phyloP scores from a whole-genome alignment of 2,888 invertebrate genomes.

The Temnothorax unifasciatus region DNA sequence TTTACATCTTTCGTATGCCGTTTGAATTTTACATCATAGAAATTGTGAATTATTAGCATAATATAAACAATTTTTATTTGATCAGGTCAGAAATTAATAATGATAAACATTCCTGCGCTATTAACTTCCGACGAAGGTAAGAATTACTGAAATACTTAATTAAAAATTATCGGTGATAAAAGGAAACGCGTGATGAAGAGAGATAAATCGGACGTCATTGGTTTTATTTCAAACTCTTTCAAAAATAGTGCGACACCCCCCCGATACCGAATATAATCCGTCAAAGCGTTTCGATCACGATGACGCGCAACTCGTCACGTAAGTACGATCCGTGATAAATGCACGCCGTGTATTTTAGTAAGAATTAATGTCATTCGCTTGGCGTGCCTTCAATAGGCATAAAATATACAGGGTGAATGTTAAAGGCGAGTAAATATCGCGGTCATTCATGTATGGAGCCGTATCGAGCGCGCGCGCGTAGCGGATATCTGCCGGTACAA shows the following conservation, averaged over 20 bases:
- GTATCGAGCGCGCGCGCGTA: slow-evolving; percentile 68
- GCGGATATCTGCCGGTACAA: slow-evolving; percentile 73
- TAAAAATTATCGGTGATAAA: not conserved
- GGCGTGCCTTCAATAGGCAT: slow-evolving; percentile 36
- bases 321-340: slow-evolving; percentile 12
- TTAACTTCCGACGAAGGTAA: not conserved
- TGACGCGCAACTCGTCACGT: slow-evolving; percentile 31
- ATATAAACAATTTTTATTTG: not conserved
- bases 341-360: slow-evolving; percentile 37
- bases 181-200: not conserved
- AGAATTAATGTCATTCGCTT: slow-evolving; percentile 54
- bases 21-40: not conserved
- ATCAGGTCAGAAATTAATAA: not conserved
- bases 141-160: not conserved
- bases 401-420: slow-evolving; percentile 52
- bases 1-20: not conserved
- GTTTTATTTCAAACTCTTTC: not conserved
- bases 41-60: not conserved
- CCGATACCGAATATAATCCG: not conserved
- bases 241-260: not conserved
- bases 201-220: not conserved
- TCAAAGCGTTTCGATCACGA: not conserved
- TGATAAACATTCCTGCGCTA: not conserved
- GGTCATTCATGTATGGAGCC: slow-evolving; percentile 53
- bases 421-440: slow-evolving; percentile 58